These are phyloP conservation scores for Orius insidiosus DNA, from an alignment of 1,140 invertebrate species.

Conservation along the genomic window DNA sequence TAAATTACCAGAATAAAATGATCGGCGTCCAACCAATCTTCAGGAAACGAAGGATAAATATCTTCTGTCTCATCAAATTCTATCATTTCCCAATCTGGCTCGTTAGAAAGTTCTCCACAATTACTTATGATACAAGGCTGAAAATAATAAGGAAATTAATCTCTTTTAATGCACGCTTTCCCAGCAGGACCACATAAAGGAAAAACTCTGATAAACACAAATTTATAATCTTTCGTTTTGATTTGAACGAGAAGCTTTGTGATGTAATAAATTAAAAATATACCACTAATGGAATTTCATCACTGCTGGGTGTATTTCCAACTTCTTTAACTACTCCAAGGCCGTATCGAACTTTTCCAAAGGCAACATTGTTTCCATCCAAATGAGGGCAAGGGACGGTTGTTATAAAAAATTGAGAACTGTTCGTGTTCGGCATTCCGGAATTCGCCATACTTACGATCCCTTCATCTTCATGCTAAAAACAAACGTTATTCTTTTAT, in stretches of 20 bases:
- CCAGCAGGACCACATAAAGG: too few species aligned
- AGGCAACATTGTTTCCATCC: constrained; percentile 78
- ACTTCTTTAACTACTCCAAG: constrained; percentile 47
- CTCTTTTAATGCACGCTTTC: too few species aligned
- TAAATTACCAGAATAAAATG: not conserved
- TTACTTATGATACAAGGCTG: constrained; percentile 38
- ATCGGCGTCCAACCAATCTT: constrained; percentile 35
- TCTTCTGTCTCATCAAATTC: constrained; percentile 53
- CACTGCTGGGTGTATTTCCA: constrained; percentile 22
- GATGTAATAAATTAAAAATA: not conserved
- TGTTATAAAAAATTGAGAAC: constrained; percentile 91
- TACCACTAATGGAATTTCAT: not conserved
- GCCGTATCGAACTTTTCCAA: constrained; percentile 63
- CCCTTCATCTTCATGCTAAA: constrained; percentile 42
- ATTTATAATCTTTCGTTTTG: too few species aligned
- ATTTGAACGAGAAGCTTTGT: too few species aligned
- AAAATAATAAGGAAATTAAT: constrained; percentile 10
- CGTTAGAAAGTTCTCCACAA: constrained; percentile 49
- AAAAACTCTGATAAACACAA: too few species aligned
- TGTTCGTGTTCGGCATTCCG: constrained; percentile 68
- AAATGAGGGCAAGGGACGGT: constrained; percentile 65
- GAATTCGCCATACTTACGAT: constrained; percentile 82
- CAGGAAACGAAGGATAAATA: constrained; percentile 50
- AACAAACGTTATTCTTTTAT: too few species aligned
- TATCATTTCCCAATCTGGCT: constrained; percentile 41